Conservation (phyloP, 1,140 invertebrate species). For the Wasmannia auropunctata region DNA sequence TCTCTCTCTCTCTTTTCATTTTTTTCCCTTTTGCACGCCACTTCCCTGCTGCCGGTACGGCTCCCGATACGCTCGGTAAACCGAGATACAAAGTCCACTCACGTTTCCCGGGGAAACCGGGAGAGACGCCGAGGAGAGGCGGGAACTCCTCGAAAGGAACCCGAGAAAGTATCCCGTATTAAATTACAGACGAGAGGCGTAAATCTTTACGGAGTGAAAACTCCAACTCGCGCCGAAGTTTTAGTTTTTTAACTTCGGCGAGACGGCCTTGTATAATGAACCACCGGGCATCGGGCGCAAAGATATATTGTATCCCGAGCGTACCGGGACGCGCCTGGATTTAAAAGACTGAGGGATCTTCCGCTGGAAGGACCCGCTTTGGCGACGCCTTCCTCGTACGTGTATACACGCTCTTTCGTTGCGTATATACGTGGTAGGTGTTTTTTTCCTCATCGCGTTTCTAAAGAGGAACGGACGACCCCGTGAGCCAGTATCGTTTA, state of each 20-base stretch:
- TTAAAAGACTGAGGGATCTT: slow-evolving; percentile 57
- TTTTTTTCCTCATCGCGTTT: neutral
- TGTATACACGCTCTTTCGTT: neutral
- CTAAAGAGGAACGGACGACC: neutral
- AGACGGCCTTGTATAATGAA: slow-evolving; percentile 68
- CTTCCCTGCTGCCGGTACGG: slow-evolving; percentile 39
- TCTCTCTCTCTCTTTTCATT: neutral
- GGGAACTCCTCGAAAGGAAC: slow-evolving; percentile 73
- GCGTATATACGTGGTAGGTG: neutral
- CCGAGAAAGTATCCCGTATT: slow-evolving; percentile 72
- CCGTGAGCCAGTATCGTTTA: neutral
- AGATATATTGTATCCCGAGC: slow-evolving; percentile 35
- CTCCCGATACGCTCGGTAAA: slow-evolving; percentile 64
- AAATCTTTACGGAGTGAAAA: slow-evolving; percentile 70
- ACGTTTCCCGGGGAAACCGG: slow-evolving; percentile 63
- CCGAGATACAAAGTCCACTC: slow-evolving; percentile 72
- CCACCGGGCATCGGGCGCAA: slow-evolving; percentile 41
- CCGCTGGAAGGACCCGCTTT: slow-evolving; percentile 37
- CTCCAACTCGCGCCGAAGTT: slow-evolving; percentile 59
- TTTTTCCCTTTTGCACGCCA: slow-evolving; percentile 17
- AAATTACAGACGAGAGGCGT: slow-evolving; percentile 75
- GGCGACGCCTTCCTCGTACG: neutral
- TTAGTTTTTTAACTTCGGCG: slow-evolving; percentile 59
- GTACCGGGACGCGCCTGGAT: slow-evolving; percentile 40
- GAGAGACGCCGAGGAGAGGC: slow-evolving; percentile 48